phyloP scores from a whole-genome alignment of 2,888 invertebrate genomes.

The Volucella zonaria region DNA sequence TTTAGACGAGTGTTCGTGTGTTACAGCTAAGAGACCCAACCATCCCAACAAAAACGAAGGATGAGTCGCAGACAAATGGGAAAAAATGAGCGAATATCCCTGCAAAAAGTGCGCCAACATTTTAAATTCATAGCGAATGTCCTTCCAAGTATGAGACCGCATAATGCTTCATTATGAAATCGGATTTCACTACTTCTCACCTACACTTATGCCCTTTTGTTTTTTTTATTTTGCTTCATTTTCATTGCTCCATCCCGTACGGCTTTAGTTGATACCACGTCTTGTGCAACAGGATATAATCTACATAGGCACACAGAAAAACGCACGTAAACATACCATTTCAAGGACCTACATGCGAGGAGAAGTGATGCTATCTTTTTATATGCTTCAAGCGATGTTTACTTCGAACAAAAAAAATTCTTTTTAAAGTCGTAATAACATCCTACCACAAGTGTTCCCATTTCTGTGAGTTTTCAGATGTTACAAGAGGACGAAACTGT shows the following conservation, averaged over 20 bases:
- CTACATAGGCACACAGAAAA: conserved; percentile 39
- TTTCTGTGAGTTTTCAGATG: no score
- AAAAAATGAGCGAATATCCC: conserved; percentile 7
- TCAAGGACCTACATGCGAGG: conserved; percentile 19
- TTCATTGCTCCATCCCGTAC: background rate
- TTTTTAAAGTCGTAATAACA: conserved; percentile 56
- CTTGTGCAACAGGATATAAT: conserved; percentile 50
- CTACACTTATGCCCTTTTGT: conserved; percentile 7
- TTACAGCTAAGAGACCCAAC: conserved; percentile 9
- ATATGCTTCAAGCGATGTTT: no score
- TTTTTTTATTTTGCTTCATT: conserved; percentile 7
- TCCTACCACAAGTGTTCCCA: background rate
- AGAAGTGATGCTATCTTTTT: conserved; percentile 26
- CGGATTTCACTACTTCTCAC: conserved; percentile 48
- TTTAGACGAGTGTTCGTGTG: no score
- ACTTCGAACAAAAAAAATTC: conserved; percentile 40
- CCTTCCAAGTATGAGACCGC: conserved; percentile 55
- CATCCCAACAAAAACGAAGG: background rate
- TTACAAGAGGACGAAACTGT: no score
- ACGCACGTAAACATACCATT: conserved; percentile 40
- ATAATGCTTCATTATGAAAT: conserved; percentile 69
- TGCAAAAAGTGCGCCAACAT: background rate
- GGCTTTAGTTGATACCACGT: conserved; percentile 1
- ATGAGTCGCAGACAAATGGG: conserved; percentile 8
- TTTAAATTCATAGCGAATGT: conserved; percentile 64